Base-by-base conservation (phyloP, 1,140 invertebrate species). In the Pogonomyrmex californicus region DNA sequence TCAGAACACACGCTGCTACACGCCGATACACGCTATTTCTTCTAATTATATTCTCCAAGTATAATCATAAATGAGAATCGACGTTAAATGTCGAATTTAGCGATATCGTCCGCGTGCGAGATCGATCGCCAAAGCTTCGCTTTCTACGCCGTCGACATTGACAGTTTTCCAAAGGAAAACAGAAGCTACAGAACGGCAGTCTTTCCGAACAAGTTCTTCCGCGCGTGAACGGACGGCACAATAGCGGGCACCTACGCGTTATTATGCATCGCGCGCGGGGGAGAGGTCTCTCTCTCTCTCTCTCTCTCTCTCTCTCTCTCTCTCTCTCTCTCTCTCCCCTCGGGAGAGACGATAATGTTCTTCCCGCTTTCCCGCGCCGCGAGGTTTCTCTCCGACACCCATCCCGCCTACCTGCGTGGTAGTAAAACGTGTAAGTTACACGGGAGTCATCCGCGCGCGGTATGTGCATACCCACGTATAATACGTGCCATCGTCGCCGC, bases 391-490 rank as follows among this genome's bases (percentile, higher is more conserved):
- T 49, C 54, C 30, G 68, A 12, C 44, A 23, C 33, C n/a, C 4
- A 49, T 17, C 17, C 79, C 30, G 66, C 49, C 63, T 58, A 66
- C 14, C 44, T 56, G 4, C 54, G 66, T 44, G 30, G 1, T 54
- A 12, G 65, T 47, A 82, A 82, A 83, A 83, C 68, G 68, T 73
- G 54, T 49, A 62, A 75, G 79, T 75, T 73, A 83, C 54, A 83
- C 68, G 68, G 68, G 49, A 73, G 47, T n/a, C n/a, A n/a, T 73
- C 51, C 30, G 54, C 54, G 49, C 23, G 7, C 17, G 56, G 68
- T 82, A 51, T 66, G 56, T 62, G 58, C 56, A 23, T 63, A 75
- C 62, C 54, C 41, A 73, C 68, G 79, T 73, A 73, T 38, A 58
- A 56, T 36, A 68, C 41, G 33, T 78, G 58, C 47, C 71, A 17